Percentiles rank a stretch among this genome's conserved stretches.
Evolutionary conservation across 2,797 vertebrate genomes (phyloP).

Genomic region (Oophaga sylvatica): DNA sequence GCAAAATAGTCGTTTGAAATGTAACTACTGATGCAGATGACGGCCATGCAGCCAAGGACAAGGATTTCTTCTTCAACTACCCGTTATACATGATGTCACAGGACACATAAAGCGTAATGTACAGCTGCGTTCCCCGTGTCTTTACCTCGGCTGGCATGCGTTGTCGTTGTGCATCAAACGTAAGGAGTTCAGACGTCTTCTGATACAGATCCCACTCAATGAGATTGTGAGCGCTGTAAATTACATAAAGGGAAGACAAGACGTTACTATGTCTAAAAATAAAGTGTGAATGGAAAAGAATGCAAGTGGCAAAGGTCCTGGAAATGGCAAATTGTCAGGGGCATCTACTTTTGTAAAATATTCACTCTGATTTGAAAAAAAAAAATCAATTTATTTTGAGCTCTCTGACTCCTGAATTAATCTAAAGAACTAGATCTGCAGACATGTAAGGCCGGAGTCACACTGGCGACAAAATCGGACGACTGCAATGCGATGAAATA

Average conservation of each 20-base stretch:
- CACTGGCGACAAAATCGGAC: too few relatives aligned
- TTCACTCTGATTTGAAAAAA: background rate
- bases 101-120: background rate
- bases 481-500: too few relatives aligned
- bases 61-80: background rate
- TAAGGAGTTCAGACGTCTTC: slow-evolving; percentile 77
- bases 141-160: slow-evolving; percentile 77
- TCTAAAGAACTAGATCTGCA: too few relatives aligned
- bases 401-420: too few relatives aligned
- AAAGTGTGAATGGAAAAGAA: background rate
- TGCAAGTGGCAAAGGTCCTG: background rate
- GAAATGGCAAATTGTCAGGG: background rate
- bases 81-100: background rate
- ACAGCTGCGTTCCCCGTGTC: background rate
- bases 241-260: slow-evolving; percentile 44
- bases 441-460: too few relatives aligned
- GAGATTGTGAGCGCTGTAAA: slow-evolving; percentile 84
- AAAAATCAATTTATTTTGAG: too few relatives aligned
- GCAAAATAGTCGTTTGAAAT: background rate
- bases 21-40: background rate
- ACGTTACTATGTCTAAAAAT: background rate
- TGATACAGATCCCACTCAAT: slow-evolving; percentile 80
- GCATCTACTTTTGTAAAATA: background rate
- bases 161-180: slow-evolving; percentile 69
- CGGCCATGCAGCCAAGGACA: background rate